A percentile compares a stretch with the other conserved stretches of the same genome.
Conservation (phyloP, 2,113 vertebrate species). For the Trematocara nigrifrons region DNA sequence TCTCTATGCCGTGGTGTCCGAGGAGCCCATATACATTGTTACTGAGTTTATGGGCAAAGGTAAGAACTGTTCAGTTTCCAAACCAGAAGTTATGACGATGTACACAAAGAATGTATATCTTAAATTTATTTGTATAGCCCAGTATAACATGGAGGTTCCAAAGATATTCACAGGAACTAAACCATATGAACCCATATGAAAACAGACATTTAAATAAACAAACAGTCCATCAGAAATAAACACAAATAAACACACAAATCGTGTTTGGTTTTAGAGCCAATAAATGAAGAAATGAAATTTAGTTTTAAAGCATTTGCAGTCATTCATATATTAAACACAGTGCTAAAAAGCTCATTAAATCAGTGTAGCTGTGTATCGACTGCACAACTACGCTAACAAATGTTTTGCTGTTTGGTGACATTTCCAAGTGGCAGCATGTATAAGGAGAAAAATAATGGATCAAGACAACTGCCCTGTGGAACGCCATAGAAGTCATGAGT, state of each 20-base stretch:
- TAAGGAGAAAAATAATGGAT: background rate
- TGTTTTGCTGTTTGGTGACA: background rate
- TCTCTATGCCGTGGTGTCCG: slow-evolving; percentile 93
- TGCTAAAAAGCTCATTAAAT: background rate
- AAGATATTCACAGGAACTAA: background rate
- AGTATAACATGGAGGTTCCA: background rate
- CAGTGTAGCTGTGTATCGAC: background rate
- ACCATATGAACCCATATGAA: background rate
- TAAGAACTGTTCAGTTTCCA: slow-evolving; percentile 22
- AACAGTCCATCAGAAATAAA: background rate
- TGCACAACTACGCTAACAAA: background rate
- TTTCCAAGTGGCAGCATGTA: background rate
- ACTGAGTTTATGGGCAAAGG: slow-evolving; percentile 98
- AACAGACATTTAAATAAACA: background rate
- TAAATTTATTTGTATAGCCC: background rate
- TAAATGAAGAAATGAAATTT: background rate
- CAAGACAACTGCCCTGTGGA: background rate
- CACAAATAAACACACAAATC: background rate
- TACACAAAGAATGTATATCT: background rate
- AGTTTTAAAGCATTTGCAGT: background rate
- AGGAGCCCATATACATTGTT: slow-evolving; percentile 96
- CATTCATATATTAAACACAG: background rate
- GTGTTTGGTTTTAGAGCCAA: background rate
- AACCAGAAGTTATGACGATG: background rate
- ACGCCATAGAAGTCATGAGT: background rate